Conservation (phyloP, 2,888 invertebrate species). For the Prosopocoilus inquinatus region DNA sequence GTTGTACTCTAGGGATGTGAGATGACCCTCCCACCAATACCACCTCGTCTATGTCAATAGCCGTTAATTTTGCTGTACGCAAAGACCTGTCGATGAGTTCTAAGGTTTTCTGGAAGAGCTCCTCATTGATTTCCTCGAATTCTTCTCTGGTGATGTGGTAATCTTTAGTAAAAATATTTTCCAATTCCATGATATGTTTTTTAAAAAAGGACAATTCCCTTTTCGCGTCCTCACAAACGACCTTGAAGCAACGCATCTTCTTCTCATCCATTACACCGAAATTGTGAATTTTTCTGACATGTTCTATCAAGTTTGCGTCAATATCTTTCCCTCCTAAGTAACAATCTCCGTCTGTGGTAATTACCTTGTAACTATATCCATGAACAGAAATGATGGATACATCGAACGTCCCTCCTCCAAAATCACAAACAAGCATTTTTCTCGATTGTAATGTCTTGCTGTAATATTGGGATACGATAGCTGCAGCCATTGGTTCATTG, state of each 20-base stretch:
- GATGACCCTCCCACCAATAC: slow-evolving; percentile 36
- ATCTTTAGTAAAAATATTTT: too few species aligned
- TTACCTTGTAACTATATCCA: slow-evolving; percentile 22
- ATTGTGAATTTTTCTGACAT: slow-evolving; percentile 21
- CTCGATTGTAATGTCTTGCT: slow-evolving; percentile 17
- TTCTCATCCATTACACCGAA: slow-evolving; percentile 20
- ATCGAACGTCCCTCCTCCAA: slow-evolving; percentile 36
- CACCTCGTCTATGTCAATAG: slow-evolving; percentile 30
- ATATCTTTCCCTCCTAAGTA: slow-evolving; percentile 37
- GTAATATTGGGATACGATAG: slow-evolving; percentile 26
- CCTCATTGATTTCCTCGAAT: slow-evolving; percentile 28
- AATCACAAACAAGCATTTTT: slow-evolving; percentile 31
- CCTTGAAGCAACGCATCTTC: slow-evolving; percentile 21
- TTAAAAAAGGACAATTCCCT: slow-evolving; percentile 1
- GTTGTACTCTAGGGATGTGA: slow-evolving; percentile 33
- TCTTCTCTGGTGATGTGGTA: slow-evolving; percentile 18
- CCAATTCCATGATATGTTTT: too few species aligned
- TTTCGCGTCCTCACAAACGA: slow-evolving; percentile 28
- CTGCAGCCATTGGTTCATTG: slow-evolving; percentile 35
- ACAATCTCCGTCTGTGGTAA: slow-evolving; percentile 31
- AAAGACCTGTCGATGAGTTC: slow-evolving; percentile 27
- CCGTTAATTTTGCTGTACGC: slow-evolving; percentile 20
- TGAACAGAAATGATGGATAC: slow-evolving; percentile 28
- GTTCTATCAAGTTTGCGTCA: slow-evolving; percentile 25
- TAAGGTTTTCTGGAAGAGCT: slow-evolving; percentile 27